Conservation (phyloP, 2,113 vertebrate species). For the Puffinus mauretanicus region DNA sequence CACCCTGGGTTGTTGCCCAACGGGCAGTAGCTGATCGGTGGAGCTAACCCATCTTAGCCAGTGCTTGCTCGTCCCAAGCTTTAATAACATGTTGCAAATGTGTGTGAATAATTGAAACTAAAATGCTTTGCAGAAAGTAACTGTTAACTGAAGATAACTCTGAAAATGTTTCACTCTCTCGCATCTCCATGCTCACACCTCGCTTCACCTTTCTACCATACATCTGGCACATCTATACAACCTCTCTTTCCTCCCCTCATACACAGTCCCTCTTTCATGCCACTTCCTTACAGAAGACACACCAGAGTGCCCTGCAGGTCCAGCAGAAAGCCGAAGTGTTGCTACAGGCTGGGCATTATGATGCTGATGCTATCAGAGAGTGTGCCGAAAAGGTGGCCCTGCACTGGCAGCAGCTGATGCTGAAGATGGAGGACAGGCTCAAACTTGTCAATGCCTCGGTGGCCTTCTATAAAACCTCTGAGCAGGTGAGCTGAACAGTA, state of each 20-base stretch:
- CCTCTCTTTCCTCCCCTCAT: constrained; percentile 76
- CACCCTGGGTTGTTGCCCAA: fast-evolving
- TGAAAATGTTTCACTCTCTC: constrained; percentile 77
- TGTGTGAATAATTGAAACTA: constrained; percentile 46
- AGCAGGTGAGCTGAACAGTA: constrained; percentile 82
- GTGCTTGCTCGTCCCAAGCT: neutral
- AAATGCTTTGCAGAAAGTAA: constrained; percentile 56
- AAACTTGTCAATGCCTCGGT: constrained; percentile 97
- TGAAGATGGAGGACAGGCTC: constrained; percentile 98
- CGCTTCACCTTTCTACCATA: constrained; percentile 74
- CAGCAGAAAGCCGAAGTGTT: constrained; percentile 95
- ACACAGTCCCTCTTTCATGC: constrained; percentile 96
- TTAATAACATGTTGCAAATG: constrained; percentile 5
- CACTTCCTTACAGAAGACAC: constrained; percentile 98
- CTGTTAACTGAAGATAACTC: constrained; percentile 37
- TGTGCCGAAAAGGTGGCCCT: constrained; percentile 96
- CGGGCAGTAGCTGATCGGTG: neutral
- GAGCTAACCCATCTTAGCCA: neutral
- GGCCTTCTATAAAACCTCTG: constrained; percentile 98
- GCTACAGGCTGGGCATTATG: constrained; percentile 93
- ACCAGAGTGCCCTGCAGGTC: constrained; percentile 96
- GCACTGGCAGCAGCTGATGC: constrained; percentile 98
- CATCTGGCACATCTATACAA: constrained; percentile 74
- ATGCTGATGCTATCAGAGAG: constrained; percentile 89
- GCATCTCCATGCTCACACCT: constrained; percentile 77